Conservation (phyloP, 2,888 invertebrate species). For the Dryococelus australis region DNA sequence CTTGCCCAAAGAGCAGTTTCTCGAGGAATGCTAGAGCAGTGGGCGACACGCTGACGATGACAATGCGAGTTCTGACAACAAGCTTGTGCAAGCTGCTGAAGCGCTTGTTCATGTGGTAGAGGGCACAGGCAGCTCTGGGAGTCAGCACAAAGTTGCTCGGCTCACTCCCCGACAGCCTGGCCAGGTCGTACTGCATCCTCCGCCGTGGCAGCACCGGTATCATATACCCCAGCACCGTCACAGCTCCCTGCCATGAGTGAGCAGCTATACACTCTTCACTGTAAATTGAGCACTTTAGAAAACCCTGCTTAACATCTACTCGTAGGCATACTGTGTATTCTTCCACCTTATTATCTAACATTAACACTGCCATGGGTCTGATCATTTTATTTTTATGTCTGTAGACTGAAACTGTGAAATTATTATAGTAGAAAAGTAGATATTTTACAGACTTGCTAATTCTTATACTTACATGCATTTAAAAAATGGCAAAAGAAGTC, state of each 20-base stretch:
- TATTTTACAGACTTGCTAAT: no score
- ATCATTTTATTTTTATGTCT: no score
- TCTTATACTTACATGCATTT: no score
- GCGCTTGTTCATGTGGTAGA: conserved; percentile 65
- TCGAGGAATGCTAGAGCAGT: conserved; percentile 71
- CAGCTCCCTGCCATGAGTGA: background rate
- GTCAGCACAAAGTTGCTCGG: background rate
- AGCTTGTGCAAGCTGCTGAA: conserved; percentile 62
- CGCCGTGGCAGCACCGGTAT: conserved; percentile 54
- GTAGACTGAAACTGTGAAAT: no score
- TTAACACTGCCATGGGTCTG: no score
- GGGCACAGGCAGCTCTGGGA: conserved; percentile 58
- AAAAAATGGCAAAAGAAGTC: no score
- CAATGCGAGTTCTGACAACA: conserved; percentile 67
- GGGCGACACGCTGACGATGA: conserved; percentile 71
- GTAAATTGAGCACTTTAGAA: no score
- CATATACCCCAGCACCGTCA: conserved; percentile 58
- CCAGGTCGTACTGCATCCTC: conserved; percentile 40
- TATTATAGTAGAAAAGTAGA: no score
- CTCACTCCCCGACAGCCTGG: conserved; percentile 39
- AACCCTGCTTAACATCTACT: no score
- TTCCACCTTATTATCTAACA: no score
- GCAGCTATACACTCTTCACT: no score
- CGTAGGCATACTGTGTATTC: no score
- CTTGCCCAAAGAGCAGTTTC: conserved; percentile 64